These are phyloP conservation scores for Drosophila persimilis DNA, from an alignment of 1,140 invertebrate genomes.

Conservation along the genomic window DNA sequence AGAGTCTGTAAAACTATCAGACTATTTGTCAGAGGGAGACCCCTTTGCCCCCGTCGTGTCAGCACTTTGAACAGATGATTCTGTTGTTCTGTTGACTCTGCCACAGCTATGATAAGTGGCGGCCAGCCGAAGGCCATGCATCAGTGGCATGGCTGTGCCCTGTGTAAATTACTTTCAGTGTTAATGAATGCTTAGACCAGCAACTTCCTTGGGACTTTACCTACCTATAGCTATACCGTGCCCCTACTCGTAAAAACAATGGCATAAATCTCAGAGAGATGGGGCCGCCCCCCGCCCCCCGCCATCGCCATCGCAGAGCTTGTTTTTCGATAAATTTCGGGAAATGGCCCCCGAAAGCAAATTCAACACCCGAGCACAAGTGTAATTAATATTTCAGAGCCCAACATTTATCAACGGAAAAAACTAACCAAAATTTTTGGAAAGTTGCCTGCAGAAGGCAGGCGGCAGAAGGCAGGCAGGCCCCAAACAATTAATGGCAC, in stretches of 20 bases:
- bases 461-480: too few relatives aligned
- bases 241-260: conserved; percentile 44
- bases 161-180: conserved; percentile 14
- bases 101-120: conserved; percentile 26
- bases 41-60: too few relatives aligned
- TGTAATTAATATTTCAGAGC: conserved; percentile 79
- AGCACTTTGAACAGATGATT: too few relatives aligned
- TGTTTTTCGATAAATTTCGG: conserved; percentile 71
- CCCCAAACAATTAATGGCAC: conserved; percentile 66
- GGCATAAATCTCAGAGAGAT: conserved; percentile 60
- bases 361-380: conserved; percentile 69
- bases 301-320: conserved; percentile 42
- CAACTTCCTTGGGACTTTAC: conserved; percentile 10
- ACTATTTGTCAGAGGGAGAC: too few relatives aligned
- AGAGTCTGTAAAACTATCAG: too few relatives aligned
- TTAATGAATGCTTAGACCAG: conserved; percentile 37
- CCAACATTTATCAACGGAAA: conserved; percentile 70
- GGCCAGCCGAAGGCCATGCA: conserved; percentile 30
- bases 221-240: neutral
- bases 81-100: too few relatives aligned
- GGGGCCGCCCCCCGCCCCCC: neutral
- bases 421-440: conserved; percentile 58
- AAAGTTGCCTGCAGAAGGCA: conserved; percentile 51
- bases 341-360: conserved; percentile 45
- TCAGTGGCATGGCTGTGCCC: neutral